A percentile compares a stretch with the other conserved stretches of the same genome.
These are phyloP conservation scores for Nestor notabilis DNA, from an alignment of 2,113 vertebrate genomes.

Conservation along the genomic window DNA sequence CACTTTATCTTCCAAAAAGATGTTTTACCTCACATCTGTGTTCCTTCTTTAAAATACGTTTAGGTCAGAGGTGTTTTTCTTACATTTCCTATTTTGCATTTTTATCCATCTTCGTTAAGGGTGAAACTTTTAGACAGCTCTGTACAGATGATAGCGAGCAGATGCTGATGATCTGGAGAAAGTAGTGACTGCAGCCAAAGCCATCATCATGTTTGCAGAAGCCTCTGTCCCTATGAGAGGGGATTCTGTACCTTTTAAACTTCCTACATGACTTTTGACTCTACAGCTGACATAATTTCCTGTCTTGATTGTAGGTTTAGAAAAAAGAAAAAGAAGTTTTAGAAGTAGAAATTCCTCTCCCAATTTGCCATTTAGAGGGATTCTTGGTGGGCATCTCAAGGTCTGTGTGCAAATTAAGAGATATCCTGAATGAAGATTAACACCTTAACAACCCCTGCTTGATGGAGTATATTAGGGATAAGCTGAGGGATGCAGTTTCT, in stretches of 20 bases:
- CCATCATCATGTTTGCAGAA: not conserved
- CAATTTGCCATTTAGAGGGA: not conserved
- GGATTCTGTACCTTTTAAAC: not conserved
- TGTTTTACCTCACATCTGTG: not conserved
- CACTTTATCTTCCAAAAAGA: not conserved
- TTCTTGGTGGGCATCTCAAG: not conserved
- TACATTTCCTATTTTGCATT: not conserved
- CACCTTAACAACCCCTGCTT: not conserved
- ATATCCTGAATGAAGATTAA: not conserved
- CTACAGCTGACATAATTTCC: not conserved
- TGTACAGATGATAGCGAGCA: not conserved
- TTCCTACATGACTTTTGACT: not conserved
- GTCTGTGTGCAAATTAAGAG: not conserved
- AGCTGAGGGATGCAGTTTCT: not conserved
- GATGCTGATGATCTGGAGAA: not conserved
- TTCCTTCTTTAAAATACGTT: not conserved
- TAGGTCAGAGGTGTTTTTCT: not conserved
- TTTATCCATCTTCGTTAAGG: not conserved
- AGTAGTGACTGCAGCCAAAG: not conserved
- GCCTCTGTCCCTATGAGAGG: not conserved
- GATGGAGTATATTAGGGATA: not conserved
- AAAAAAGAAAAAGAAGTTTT: not conserved
- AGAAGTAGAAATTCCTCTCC: not conserved
- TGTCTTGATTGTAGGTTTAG: not conserved
- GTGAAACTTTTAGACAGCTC: not conserved